Evolutionary conservation across 1,140 invertebrate species (phyloP).

Genomic region (Proctacanthus coquilletti): DNA sequence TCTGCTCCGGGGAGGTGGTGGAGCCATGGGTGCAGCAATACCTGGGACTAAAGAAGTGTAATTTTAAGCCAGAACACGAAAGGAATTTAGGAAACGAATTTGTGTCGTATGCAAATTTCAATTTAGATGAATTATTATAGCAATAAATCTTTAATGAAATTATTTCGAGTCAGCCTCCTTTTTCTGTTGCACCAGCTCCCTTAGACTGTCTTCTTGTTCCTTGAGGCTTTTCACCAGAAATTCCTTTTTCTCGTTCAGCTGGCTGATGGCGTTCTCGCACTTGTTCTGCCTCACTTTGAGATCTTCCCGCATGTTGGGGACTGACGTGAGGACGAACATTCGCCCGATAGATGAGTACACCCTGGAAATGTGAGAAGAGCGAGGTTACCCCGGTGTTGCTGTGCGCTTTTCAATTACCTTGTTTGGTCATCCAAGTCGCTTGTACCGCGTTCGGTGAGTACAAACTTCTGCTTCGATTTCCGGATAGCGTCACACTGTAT

Average conservation of each 20-base stretch:
- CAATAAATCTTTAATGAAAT: no score
- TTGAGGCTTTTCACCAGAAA: constrained; percentile 24
- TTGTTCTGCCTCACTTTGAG: constrained; percentile 24
- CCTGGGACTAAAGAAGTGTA: constrained; percentile 47
- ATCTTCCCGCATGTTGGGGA: constrained; percentile 23
- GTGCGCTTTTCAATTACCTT: no score
- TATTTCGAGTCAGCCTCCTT: constrained; percentile 20
- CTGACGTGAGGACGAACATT: constrained; percentile 27
- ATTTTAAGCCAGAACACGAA: constrained; percentile 64
- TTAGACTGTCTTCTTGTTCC: constrained; percentile 25
- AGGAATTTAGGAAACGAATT: constrained; percentile 90
- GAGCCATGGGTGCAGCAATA: constrained; percentile 45
- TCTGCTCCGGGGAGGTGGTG: constrained; percentile 82
- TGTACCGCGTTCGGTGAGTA: constrained; percentile 23
- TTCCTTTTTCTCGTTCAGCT: constrained; percentile 25
- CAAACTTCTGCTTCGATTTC: constrained; percentile 26
- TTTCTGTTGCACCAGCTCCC: constrained; percentile 26
- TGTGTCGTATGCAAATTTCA: constrained; percentile 76
- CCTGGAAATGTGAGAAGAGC: constrained; percentile 8
- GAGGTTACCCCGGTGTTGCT: background rate
- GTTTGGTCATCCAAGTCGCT: constrained; percentile 19
- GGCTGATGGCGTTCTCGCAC: constrained; percentile 23
- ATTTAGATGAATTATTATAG: constrained; percentile 37
- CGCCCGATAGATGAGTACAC: constrained; percentile 26
- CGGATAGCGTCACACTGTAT: constrained; percentile 27